A percentile compares a stretch with the other conserved stretches of the same genome.
These are phyloP conservation scores for Vombatus ursinus DNA, from an alignment of 2,113 vertebrate genomes.

Conservation along the genomic window DNA sequence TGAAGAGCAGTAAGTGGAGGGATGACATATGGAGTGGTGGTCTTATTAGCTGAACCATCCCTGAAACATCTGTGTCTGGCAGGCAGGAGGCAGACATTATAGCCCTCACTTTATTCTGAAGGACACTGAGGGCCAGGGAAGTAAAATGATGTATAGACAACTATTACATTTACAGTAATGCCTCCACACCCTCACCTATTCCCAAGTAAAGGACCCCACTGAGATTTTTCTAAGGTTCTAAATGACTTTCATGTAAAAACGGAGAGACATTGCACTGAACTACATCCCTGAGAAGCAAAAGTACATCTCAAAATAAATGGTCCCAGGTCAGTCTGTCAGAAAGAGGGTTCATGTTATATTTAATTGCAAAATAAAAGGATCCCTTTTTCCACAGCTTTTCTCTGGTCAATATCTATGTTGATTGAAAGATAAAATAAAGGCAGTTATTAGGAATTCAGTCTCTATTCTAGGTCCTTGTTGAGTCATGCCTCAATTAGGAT, in stretches of 20 bases:
- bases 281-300: background rate
- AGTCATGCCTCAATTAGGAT: background rate
- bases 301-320: background rate
- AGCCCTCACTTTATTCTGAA: background rate
- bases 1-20: background rate
- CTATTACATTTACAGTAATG: background rate
- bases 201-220: background rate
- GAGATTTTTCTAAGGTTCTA: background rate
- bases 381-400: background rate
- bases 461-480: background rate
- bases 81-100: background rate
- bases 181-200: background rate
- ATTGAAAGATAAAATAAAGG: background rate
- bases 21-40: background rate
- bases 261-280: background rate
- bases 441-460: background rate
- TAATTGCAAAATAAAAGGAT: background rate
- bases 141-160: background rate
- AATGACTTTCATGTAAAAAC: constrained; percentile 49
- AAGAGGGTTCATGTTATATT: background rate
- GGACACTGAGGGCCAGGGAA: background rate
- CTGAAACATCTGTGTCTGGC: background rate
- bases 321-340: constrained; percentile 7
- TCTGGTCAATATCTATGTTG: background rate
- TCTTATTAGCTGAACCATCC: background rate